These are phyloP conservation scores for Paguma larvata DNA, from an alignment of 2,797 vertebrate genomes.

Conservation along the genomic window DNA sequence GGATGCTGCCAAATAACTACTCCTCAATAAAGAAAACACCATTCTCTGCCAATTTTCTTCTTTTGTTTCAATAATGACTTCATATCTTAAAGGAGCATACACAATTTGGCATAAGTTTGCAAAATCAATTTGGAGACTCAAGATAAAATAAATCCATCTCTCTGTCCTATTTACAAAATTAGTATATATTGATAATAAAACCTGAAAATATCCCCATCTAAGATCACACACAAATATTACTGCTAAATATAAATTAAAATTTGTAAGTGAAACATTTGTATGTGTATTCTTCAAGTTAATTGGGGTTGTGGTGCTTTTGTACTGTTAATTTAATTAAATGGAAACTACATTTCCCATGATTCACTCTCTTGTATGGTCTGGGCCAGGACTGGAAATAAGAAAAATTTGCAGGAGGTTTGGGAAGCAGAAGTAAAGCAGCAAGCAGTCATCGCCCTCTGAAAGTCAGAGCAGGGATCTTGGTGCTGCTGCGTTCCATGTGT, in stretches of 20 bases:
- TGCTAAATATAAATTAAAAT: neutral
- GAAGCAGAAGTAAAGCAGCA: neutral
- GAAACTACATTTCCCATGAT: neutral
- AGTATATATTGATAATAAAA: neutral
- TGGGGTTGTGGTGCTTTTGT: neutral
- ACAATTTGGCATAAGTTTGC: neutral
- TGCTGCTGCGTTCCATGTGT: neutral
- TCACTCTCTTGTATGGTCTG: neutral
- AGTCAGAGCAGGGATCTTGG: neutral
- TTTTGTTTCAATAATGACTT: neutral
- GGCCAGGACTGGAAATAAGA: neutral
- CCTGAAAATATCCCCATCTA: neutral
- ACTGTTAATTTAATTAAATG: neutral
- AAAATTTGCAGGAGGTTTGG: neutral
- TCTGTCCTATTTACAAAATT: neutral
- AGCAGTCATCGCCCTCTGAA: neutral
- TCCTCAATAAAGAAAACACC: neutral
- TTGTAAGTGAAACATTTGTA: neutral
- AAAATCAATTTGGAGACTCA: neutral
- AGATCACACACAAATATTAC: neutral
- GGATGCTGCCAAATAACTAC: neutral
- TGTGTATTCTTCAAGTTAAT: neutral
- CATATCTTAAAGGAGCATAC: neutral
- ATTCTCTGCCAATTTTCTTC: neutral
- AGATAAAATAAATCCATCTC: neutral